Evolutionary conservation across 1,140 invertebrate genomes (phyloP).

Genomic region (Sinella curviseta): DNA sequence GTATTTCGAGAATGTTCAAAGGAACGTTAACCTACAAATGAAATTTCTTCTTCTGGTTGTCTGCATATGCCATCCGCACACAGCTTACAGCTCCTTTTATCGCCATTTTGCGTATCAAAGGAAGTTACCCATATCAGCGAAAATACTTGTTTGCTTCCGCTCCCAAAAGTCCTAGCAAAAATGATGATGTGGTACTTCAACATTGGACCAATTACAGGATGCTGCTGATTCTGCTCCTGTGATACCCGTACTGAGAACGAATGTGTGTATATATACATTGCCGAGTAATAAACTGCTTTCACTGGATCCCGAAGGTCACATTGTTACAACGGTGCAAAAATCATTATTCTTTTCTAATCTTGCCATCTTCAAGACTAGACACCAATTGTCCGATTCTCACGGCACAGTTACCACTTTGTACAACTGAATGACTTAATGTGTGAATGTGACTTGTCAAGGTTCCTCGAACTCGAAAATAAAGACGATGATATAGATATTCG

Average conservation of each 20-base stretch:
- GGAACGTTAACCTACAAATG: not conserved
- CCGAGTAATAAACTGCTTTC: not conserved
- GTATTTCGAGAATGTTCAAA: constrained; percentile 1
- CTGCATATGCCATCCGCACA: not conserved
- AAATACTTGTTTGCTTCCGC: not conserved
- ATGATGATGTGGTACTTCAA: not conserved
- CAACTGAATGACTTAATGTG: too few species aligned
- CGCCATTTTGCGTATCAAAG: not conserved
- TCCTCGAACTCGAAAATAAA: too few species aligned
- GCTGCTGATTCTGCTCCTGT: not conserved
- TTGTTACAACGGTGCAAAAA: not conserved
- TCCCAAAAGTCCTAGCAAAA: not conserved
- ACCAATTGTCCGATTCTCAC: too few species aligned
- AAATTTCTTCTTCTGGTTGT: not conserved
- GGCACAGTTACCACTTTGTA: too few species aligned
- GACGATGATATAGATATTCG: too few species aligned
- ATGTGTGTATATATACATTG: not conserved
- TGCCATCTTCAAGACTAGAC: not conserved
- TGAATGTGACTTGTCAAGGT: too few species aligned
- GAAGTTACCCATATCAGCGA: not conserved
- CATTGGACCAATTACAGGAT: not conserved
- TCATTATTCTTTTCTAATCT: not conserved
- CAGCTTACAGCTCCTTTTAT: not conserved
- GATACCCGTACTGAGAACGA: not conserved
- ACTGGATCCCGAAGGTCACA: not conserved